Evolutionary conservation across 2,113 vertebrate species (phyloP).

Genomic region (Etheostoma spectabile): DNA sequence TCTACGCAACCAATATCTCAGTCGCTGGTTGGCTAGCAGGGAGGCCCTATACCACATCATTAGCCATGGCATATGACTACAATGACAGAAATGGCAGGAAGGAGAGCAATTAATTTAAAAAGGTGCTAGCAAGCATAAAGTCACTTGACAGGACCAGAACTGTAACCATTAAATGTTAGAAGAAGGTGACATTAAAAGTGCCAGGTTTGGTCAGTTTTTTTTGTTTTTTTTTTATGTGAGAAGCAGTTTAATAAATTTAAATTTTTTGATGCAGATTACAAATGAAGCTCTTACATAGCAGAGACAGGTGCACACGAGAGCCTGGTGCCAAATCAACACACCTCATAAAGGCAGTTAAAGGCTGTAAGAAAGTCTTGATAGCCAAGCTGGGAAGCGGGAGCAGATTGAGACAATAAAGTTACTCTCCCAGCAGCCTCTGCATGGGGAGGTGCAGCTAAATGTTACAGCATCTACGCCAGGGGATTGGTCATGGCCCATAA

Average conservation of each 20-base stretch:
- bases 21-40: conserved; percentile 71
- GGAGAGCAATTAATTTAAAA: conserved; percentile 74
- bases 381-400: conserved; percentile 61
- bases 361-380: conserved; percentile 67
- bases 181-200: conserved; percentile 63
- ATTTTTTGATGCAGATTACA: conserved; percentile 48
- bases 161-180: conserved; percentile 54
- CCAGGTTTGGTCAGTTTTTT: conserved; percentile 59
- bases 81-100: conserved; percentile 66
- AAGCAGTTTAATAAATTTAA: conserved; percentile 59
- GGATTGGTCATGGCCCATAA: conserved; percentile 80
- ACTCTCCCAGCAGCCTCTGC: conserved; percentile 49
- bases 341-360: conserved; percentile 73
- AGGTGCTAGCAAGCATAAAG: conserved; percentile 71
- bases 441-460: conserved; percentile 71
- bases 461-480: conserved; percentile 70
- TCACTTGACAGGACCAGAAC: conserved; percentile 59
- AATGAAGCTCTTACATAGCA: conserved; percentile 26
- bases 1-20: conserved; percentile 61
- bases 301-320: conserved; percentile 42
- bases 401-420: conserved; percentile 81
- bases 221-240: conserved; percentile 68
- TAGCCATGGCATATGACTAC: conserved; percentile 76
- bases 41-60: conserved; percentile 74
- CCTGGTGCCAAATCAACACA: conserved; percentile 67